phyloP scores from a whole-genome alignment of 2,797 vertebrate species.

The Adrianichthys oophorus region DNA sequence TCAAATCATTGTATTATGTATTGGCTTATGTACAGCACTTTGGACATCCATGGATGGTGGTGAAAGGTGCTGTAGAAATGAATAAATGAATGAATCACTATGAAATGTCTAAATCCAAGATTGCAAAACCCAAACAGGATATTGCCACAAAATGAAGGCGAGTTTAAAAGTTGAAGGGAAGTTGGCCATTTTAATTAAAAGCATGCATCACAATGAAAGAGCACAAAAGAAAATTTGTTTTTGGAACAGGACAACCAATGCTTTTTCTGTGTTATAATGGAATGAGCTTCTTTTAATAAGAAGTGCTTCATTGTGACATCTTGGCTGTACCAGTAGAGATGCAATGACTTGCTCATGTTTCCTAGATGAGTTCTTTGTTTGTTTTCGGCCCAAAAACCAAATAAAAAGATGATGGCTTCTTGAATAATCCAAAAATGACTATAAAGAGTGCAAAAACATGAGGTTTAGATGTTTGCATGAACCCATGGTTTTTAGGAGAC shows the following conservation, averaged over 20 bases:
- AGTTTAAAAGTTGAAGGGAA: too few species aligned
- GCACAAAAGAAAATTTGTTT: too few species aligned
- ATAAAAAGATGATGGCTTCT: too few species aligned
- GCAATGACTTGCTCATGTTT: conserved; percentile 52
- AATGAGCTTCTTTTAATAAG: conserved; percentile 11
- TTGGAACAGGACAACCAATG: conserved; percentile 15
- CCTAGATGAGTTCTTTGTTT: conserved; percentile 43
- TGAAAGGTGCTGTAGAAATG: too few species aligned
- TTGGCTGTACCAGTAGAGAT: conserved; percentile 26
- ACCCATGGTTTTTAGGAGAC: conserved; percentile 1
- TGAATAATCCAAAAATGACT: too few species aligned
- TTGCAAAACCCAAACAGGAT: conserved; percentile 45
- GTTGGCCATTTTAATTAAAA: too few species aligned
- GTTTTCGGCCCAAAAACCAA: conserved; percentile 22
- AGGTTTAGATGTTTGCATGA: not conserved
- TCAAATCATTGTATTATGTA: too few species aligned
- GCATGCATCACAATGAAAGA: too few species aligned
- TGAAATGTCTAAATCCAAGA: conserved; percentile 58
- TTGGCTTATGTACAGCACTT: too few species aligned
- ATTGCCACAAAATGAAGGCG: not conserved
- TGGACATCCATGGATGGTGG: too few species aligned
- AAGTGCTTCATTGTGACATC: conserved; percentile 38
- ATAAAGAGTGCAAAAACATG: too few species aligned
- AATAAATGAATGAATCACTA: conserved; percentile 44
- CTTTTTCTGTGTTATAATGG: conserved; percentile 12